A percentile compares a stretch with the other conserved stretches of the same genome.
These are phyloP conservation scores for Eudasyphora cyanicolor DNA, from an alignment of 2,888 invertebrate genomes.

Conservation along the genomic window DNA sequence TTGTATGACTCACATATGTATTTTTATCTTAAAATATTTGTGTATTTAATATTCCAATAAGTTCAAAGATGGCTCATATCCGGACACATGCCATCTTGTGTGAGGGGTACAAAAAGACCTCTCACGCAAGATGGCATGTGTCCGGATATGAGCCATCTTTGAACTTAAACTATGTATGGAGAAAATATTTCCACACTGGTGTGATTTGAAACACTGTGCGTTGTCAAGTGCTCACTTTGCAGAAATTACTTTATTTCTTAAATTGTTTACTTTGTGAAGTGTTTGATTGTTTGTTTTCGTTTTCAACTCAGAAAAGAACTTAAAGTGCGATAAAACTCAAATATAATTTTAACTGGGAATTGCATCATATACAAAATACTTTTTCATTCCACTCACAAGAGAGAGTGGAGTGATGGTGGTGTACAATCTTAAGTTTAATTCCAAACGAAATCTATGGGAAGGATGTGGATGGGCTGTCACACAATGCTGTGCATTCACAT, in stretches of 20 bases:
- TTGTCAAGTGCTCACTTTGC: background rate
- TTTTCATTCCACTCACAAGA: background rate
- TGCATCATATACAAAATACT: constrained; percentile 16
- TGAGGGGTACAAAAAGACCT: too few relatives aligned
- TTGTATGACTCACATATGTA: too few relatives aligned
- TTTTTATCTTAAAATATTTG: too few relatives aligned
- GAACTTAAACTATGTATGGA: too few relatives aligned
- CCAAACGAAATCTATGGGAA: background rate
- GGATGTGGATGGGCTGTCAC: background rate
- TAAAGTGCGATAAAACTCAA: background rate
- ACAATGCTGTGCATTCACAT: background rate
- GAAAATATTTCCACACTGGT: too few relatives aligned
- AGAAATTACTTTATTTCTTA: constrained; percentile 9
- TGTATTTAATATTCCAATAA: too few relatives aligned
- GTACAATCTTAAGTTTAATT: background rate
- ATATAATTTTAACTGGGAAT: constrained; percentile 5
- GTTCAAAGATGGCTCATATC: too few relatives aligned
- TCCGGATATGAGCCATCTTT: too few relatives aligned
- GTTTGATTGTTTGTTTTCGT: constrained; percentile 22
- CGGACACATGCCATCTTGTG: too few relatives aligned
- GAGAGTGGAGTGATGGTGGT: background rate
- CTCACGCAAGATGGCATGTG: too few relatives aligned
- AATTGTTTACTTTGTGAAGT: constrained; percentile 26
- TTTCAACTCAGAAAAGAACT: constrained; percentile 4
- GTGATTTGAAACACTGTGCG: background rate